Percentiles rank a stretch among this genome's conserved stretches.
These are phyloP conservation scores for Polydrusus pterygomalis DNA, from an alignment of 2,888 invertebrate species.

Conservation along the genomic window DNA sequence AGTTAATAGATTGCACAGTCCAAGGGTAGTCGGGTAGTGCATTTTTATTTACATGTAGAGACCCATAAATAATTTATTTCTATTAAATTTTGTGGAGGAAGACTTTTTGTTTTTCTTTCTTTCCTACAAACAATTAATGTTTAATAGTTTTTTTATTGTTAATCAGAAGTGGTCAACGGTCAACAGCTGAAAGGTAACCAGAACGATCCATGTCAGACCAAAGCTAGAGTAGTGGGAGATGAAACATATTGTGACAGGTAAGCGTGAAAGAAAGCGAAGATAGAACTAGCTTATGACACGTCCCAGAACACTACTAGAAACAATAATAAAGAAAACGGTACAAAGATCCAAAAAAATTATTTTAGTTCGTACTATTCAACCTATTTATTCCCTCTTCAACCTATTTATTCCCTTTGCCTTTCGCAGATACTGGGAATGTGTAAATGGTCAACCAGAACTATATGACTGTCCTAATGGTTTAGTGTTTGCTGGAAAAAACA, in stretches of 20 bases:
- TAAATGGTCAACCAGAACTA: conserved; percentile 86
- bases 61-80: too few species aligned
- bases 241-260: conserved; percentile 85
- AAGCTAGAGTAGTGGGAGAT: conserved; percentile 84
- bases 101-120: too few species aligned
- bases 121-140: background rate
- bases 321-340: too few species aligned
- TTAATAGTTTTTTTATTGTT: conserved; percentile 42
- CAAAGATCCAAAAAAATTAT: too few species aligned
- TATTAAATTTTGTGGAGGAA: too few species aligned
- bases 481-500: conserved; percentile 91
- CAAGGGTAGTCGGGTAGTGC: too few species aligned
- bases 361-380: background rate
- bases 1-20: too few species aligned
- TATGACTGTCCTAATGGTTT: conserved; percentile 94
- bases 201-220: conserved; percentile 90
- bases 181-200: conserved; percentile 69
- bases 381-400: background rate
- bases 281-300: too few species aligned
- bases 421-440: conserved; percentile 87
- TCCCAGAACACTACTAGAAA: too few species aligned
- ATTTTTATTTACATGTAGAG: too few species aligned
- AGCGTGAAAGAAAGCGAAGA: background rate
- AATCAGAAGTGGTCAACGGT: conserved; percentile 60
- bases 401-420: background rate